phyloP scores from a whole-genome alignment of 2,113 vertebrate species.

The Lipophrys pholis region DNA sequence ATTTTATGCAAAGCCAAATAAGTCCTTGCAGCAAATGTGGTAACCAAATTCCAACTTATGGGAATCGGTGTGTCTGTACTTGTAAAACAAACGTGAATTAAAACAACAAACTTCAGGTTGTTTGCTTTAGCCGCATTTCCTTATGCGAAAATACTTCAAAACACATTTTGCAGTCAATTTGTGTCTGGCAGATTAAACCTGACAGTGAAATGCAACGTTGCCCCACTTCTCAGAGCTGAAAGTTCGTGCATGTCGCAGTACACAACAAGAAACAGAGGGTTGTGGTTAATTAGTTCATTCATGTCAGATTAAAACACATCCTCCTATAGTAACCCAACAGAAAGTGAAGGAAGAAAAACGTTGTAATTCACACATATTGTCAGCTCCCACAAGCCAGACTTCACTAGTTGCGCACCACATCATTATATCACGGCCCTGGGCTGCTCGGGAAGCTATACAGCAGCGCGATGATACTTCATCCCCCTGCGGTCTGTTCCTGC shows the following conservation, averaged over 20 bases:
- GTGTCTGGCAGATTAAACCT: background rate
- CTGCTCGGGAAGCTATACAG: slow-evolving; percentile 38
- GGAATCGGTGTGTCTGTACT: too few relatives aligned
- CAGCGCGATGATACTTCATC: slow-evolving; percentile 43
- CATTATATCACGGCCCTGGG: slow-evolving; percentile 79
- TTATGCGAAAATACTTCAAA: too few relatives aligned
- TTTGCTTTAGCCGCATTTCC: too few relatives aligned
- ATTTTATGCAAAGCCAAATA: too few relatives aligned
- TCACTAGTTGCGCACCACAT: slow-evolving; percentile 41
- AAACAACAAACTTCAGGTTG: too few relatives aligned
- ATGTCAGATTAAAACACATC: slow-evolving; percentile 8
- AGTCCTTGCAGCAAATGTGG: too few relatives aligned
- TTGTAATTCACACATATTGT: slow-evolving; percentile 18
- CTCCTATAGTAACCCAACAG: background rate
- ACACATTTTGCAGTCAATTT: background rate
- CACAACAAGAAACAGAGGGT: background rate
- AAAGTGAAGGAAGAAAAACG: slow-evolving; percentile 12
- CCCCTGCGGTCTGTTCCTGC: slow-evolving; percentile 59
- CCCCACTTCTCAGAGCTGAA: background rate
- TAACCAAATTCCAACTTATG: too few relatives aligned
- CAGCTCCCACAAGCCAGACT: slow-evolving; percentile 16
- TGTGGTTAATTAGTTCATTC: slow-evolving; percentile 28
- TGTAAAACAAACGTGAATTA: too few relatives aligned
- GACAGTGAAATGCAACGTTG: background rate
- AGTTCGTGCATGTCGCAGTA: background rate